Conservation (phyloP, 2,113 vertebrate species). For the Xenopus tropicalis region UCB_Xtro_10.0 CM004445.2:58231501-58232000, state of each 20-base stretch:
- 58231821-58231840: conserved; percentile 21
- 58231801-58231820: conserved; percentile 40
- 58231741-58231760: conserved; percentile 7
- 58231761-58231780: conserved; percentile 39
- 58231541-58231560: not conserved
- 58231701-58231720: conserved; percentile 1
- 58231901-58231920: conserved; percentile 11
- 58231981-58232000: conserved; percentile 35
- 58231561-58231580: not conserved
- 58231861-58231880: conserved; percentile 45
- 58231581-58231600: not conserved
- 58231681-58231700: conserved; percentile 1
- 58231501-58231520: not conserved
- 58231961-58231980: conserved; percentile 46
- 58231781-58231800: conserved; percentile 37
- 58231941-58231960: conserved; percentile 32
- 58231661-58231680: not conserved
- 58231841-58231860: conserved; percentile 37
- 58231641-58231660: conserved; percentile 3
- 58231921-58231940: conserved; percentile 20
- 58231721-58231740: not conserved
- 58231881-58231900: conserved; percentile 34
- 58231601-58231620: not conserved
- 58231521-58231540: not conserved
- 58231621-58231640: not conserved